Conservation (phyloP, 2,113 vertebrate species). For the Lutjanus erythropterus region DNA sequence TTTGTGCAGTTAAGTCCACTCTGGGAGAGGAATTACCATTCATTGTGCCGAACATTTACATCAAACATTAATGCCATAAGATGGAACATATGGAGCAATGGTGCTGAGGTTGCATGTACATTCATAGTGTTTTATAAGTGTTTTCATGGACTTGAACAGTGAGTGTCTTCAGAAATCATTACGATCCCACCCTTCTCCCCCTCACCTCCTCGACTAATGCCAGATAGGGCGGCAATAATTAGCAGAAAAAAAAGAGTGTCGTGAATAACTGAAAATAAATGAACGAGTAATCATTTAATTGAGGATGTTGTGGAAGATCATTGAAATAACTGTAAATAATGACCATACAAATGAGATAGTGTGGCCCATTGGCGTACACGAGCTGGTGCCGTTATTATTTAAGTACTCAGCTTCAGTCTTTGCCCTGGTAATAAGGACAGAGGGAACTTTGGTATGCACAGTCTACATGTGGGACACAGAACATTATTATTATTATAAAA, state of each 20-base stretch:
- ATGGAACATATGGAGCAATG: constrained; percentile 2
- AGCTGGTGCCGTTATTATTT: constrained; percentile 11
- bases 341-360: constrained; percentile 44
- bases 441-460: background rate
- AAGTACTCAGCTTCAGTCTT: constrained; percentile 8
- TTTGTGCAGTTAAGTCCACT: constrained; percentile 29
- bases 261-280: constrained; percentile 53
- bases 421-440: background rate
- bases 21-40: constrained; percentile 11
- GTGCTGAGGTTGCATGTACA: constrained; percentile 20
- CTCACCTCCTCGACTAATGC: constrained; percentile 5
- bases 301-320: constrained; percentile 28
- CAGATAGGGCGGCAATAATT: constrained; percentile 26
- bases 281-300: constrained; percentile 51
- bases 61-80: constrained; percentile 52
- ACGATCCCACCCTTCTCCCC: background rate
- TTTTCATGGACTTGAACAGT: constrained; percentile 26
- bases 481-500: no score
- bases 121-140: constrained; percentile 17
- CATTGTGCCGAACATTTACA: constrained; percentile 22
- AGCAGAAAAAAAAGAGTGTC: constrained; percentile 9
- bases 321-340: constrained; percentile 57
- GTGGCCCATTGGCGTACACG: background rate
- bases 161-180: constrained; percentile 33
- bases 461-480: background rate